phyloP scores from a whole-genome alignment of 2,797 vertebrate genomes.

The Oreochromis grahami region DNA sequence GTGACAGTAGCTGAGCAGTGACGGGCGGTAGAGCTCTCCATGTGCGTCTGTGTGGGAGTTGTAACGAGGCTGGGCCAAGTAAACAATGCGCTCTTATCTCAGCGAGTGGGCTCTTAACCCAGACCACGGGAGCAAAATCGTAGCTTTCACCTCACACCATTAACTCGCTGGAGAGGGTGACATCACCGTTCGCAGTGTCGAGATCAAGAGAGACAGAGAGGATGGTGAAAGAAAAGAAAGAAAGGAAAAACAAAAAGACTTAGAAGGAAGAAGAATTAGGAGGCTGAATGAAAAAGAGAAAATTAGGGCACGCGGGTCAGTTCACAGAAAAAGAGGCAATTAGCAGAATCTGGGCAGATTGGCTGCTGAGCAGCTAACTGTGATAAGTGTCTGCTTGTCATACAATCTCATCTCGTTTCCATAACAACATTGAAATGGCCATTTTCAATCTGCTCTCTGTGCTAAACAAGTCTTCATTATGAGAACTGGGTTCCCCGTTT shows the following conservation, averaged over 20 bases:
- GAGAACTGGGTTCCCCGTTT: not conserved
- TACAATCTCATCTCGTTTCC: conserved; percentile 69
- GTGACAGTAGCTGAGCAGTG: conserved; percentile 31
- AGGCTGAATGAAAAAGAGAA: not conserved
- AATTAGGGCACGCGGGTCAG: conserved; percentile 27
- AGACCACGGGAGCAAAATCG: conserved; percentile 41
- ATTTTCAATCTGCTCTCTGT: conserved; percentile 48
- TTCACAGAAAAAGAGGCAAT: conserved; percentile 44
- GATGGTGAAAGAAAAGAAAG: not conserved
- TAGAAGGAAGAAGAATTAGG: not conserved
- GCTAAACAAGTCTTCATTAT: conserved; percentile 17
- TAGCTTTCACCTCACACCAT: conserved; percentile 36
- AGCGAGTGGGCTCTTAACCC: conserved; percentile 56
- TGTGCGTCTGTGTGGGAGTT: conserved; percentile 56
- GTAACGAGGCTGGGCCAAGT: conserved; percentile 47
- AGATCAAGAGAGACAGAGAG: not conserved
- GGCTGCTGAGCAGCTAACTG: conserved; percentile 33
- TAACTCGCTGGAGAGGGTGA: conserved; percentile 19
- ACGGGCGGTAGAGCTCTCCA: conserved; percentile 12
- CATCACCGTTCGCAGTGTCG: not conserved
- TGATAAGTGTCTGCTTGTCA: conserved; percentile 58
- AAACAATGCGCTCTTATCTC: conserved; percentile 61
- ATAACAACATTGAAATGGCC: conserved; percentile 73
- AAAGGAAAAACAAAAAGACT: not conserved
- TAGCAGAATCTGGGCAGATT: conserved; percentile 38